These are phyloP conservation scores for Lutjanus argentimaculatus DNA, from an alignment of 2,797 vertebrate species.

Conservation along the genomic window DNA sequence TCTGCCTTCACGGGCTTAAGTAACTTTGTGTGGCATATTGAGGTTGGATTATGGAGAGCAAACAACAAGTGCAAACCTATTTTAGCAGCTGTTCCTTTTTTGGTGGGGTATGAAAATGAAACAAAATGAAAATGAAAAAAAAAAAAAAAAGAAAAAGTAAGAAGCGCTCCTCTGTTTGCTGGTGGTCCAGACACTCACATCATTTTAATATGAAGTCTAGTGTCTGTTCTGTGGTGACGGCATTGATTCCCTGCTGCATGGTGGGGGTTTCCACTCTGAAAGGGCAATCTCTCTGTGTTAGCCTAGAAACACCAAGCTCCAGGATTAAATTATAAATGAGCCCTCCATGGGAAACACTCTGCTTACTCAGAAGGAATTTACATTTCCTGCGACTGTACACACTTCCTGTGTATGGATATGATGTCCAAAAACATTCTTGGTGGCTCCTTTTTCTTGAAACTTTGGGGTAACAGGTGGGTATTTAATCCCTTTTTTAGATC, in stretches of 20 bases:
- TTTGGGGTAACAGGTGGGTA: conserved; percentile 57
- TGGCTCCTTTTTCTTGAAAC: conserved; percentile 32
- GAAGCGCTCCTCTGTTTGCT: background rate
- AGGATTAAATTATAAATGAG: conserved; percentile 87
- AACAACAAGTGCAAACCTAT: conserved; percentile 32
- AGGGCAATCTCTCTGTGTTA: conserved; percentile 83
- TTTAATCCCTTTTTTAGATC: conserved; percentile 72
- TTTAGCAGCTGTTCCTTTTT: conserved; percentile 49
- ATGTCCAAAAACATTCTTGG: background rate
- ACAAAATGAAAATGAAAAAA: conserved; percentile 4
- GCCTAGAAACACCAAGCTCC: conserved; percentile 78
- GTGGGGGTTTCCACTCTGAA: conserved; percentile 83
- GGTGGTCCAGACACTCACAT: conserved; percentile 48
- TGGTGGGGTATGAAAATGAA: background rate
- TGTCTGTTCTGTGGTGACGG: conserved; percentile 70
- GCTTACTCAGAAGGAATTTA: conserved; percentile 67
- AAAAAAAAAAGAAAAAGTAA: background rate
- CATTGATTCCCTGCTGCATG: conserved; percentile 79
- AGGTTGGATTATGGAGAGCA: conserved; percentile 44
- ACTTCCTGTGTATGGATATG: background rate
- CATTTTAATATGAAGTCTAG: conserved; percentile 57
- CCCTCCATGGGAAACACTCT: conserved; percentile 77
- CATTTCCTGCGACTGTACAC: conserved; percentile 35
- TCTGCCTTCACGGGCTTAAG: conserved; percentile 44
- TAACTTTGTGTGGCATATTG: conserved; percentile 48